Conservation (phyloP, 2,888 invertebrate species). For the Diarsia rubi region DNA sequence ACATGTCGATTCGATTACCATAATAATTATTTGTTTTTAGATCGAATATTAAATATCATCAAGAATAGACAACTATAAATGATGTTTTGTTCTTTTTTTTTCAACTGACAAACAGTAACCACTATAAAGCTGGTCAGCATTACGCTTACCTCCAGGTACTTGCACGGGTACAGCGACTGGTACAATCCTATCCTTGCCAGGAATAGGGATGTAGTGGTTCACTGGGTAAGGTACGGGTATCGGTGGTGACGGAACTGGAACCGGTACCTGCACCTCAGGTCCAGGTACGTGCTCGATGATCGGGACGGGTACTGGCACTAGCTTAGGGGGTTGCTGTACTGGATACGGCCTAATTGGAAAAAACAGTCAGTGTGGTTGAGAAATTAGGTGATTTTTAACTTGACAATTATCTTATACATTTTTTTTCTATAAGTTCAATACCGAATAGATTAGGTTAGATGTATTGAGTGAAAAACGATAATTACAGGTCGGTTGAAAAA, state of each 20-base stretch:
- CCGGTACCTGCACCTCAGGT: slow-evolving; percentile 65
- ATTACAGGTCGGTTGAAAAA: too few species aligned
- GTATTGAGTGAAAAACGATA: not conserved
- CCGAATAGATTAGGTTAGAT: not conserved
- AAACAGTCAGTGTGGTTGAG: not conserved
- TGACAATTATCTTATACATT: too few species aligned
- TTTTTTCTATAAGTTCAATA: not conserved
- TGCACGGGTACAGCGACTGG: slow-evolving; percentile 73
- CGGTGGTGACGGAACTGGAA: slow-evolving; percentile 77
- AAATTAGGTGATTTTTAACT: not conserved
- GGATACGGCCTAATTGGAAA: slow-evolving; percentile 73
- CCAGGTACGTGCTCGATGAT: slow-evolving; percentile 70
- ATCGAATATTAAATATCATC: not conserved
- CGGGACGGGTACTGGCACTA: slow-evolving; percentile 69
- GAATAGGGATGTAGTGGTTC: slow-evolving; percentile 76
- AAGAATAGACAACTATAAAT: not conserved
- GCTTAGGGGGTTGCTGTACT: slow-evolving; percentile 73
- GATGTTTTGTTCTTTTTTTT: not conserved
- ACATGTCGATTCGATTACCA: not conserved
- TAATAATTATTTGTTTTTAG: not conserved
- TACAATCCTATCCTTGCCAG: slow-evolving; percentile 77
- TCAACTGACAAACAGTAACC: not conserved
- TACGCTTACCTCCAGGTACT: slow-evolving; percentile 57
- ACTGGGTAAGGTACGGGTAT: slow-evolving; percentile 76
- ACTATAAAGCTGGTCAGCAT: not conserved